Evolutionary conservation across 2,113 vertebrate species (phyloP), one percentile per base, ranked within the genome.

Genomic region (Pseudorhombus dupliciocellatus): DNA sequence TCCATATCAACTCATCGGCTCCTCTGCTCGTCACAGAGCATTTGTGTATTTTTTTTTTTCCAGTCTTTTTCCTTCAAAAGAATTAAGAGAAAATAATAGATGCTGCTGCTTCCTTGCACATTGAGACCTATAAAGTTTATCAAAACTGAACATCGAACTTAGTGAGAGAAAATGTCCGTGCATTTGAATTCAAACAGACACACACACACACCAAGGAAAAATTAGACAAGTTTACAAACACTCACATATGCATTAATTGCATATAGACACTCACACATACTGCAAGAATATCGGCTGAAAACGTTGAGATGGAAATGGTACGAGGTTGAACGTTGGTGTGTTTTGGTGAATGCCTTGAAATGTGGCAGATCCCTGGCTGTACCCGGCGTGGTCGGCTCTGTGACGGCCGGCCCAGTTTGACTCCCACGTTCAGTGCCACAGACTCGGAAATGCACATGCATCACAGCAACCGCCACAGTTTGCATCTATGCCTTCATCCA

Each of bases 31-130:
- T 93, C 92, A 91, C 91, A 91, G 92, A 95, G 95, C 93, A 89
- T 95, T 96, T 60, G 34, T 93, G 91, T 24, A 14, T 89, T 80
- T 91, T 93, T 92, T 79, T 30, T 91, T 93, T 92, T 79, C 28
- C 42, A 63, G 51, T 76, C 37, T 34, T 85, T 77, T 93, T 93
- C 89, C 75, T 78, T 78, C 52, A 85, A 85, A 88, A 85, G 69
- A 77, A 87, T 79, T 53, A 83, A 93, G 90, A 93, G 92, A 94
- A 87, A 94, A 88, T 86, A 79, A 89, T 95, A 95, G 94, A 86
- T 90, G 88, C 94, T 96, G 95, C 94, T 96, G 95, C 94, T 94
- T 95, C 93, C 93, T 95, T 96, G 94, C 95, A 95, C 95, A 91
- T 92, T 87, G 87, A 92, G 84, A 89, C 90, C 85, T 83, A 88